These are phyloP conservation scores for Cebus imitator DNA, from an alignment of 2,113 vertebrate genomes.

Conservation along the genomic window DNA sequence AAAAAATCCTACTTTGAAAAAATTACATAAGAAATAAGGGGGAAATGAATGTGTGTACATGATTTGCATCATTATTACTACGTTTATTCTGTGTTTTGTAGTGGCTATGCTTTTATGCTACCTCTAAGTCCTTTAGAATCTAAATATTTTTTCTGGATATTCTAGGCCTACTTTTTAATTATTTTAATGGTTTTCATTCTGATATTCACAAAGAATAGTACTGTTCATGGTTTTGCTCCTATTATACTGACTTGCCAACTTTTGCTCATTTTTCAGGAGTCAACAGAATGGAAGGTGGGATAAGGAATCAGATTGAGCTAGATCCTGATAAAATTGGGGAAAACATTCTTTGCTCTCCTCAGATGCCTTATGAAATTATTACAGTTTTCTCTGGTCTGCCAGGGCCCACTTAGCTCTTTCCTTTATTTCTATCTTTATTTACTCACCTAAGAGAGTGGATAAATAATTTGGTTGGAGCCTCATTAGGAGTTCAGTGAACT, in stretches of 20 bases:
- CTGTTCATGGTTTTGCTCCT: background rate
- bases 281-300: background rate
- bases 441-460: background rate
- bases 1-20: background rate
- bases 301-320: background rate
- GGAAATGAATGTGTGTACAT: background rate
- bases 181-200: background rate
- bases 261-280: background rate
- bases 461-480: background rate
- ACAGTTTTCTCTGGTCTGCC: background rate
- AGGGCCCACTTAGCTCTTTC: background rate
- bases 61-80: background rate
- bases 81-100: background rate
- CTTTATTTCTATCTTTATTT: background rate
- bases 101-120: background rate
- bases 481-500: background rate
- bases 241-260: background rate
- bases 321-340: background rate
- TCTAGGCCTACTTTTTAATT: background rate
- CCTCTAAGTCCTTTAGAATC: background rate
- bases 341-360: background rate
- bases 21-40: background rate
- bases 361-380: background rate
- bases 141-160: background rate
- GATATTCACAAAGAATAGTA: background rate